Conservation (phyloP, 2,797 vertebrate genomes). For the Craterocephalus amniculus region DNA sequence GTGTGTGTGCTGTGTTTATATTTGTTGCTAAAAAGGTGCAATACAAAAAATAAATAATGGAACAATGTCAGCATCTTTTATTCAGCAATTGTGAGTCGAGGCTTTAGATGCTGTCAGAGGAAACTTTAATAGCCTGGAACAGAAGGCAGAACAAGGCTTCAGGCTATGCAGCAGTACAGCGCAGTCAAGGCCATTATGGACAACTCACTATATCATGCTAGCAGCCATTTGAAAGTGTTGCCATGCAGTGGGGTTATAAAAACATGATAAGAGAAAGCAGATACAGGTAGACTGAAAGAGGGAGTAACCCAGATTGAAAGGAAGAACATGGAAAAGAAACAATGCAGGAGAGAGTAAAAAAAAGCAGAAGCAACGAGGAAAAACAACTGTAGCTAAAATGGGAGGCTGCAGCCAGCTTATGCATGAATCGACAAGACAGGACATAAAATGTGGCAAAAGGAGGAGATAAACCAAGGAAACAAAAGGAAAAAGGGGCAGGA, state of each 20-base stretch:
- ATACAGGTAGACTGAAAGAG: constrained; percentile 58
- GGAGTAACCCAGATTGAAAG: constrained; percentile 32
- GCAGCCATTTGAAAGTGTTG: constrained; percentile 77
- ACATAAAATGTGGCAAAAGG: constrained; percentile 26
- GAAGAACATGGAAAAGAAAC: constrained; percentile 25
- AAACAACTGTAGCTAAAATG: constrained; percentile 48
- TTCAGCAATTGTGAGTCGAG: constrained; percentile 60
- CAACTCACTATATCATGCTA: constrained; percentile 75
- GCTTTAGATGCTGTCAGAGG: constrained; percentile 76
- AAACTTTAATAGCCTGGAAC: constrained; percentile 79
- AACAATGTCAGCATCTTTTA: constrained; percentile 76
- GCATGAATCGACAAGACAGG: constrained; percentile 46
- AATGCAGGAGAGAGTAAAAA: constrained; percentile 50
- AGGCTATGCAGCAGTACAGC: constrained; percentile 49
- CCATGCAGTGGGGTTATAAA: constrained; percentile 78
- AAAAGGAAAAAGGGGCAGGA: no score
- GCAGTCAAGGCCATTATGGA: constrained; percentile 74
- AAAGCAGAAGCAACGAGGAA: constrained; percentile 42
- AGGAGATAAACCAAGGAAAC: constrained; percentile 28
- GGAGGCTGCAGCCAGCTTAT: constrained; percentile 47
- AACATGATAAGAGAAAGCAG: constrained; percentile 78
- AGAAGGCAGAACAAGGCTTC: constrained; percentile 61
- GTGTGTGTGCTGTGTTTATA: constrained; percentile 18
- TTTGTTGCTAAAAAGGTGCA: constrained; percentile 49
- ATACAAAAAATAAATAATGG: constrained; percentile 76